Base-by-base conservation (phyloP, 2,113 vertebrate genomes). In the Callopanchax toddi region DNA sequence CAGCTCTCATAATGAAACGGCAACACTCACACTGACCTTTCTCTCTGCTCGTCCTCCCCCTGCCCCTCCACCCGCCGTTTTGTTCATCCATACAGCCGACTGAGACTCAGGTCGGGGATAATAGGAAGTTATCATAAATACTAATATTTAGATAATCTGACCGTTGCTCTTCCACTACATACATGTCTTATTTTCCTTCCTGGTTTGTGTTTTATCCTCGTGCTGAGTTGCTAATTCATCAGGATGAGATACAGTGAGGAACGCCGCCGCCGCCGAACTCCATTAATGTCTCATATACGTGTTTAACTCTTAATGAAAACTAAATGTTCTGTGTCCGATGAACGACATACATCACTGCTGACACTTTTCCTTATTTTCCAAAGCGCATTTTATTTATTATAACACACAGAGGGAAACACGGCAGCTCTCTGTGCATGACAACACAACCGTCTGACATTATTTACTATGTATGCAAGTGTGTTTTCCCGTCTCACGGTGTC, bases 281-380 rank as follows among this genome's bases (percentile, higher is more conserved):
- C 67, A 83, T 89, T 93, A 93, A 92, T 90, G 89, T 89, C 87
- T 85, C 86, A 68, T 91, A 91, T 92, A 89, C 89, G 86, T 88
- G 84, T 93, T 92, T 91, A 91, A 91, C 89, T 92, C 91, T 90
- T 93, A 93, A 93, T 93, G 92, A 92, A 93, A 93, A 91, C 88
- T 88, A 92, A 93, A 92, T 93, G 91, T 92, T 91, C 89, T 91
- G 92, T 92, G 87, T 91, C 91, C 90, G 87, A 92, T 92, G 91
- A 93, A 87, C 84, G 87, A 70, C 87, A 91, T 92, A 83, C 85
- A 91, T 93, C 89, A 92, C 87, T 82, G 49, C 84, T 85, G 86
- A 88, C 88, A 88, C 80, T 65, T 76, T 74, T 50, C 52, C 52
- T 54, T 77, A 83, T 83, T 84, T 83, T 67, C 59, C 51, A 3